Conservation (phyloP, 2,113 vertebrate species). For the Carassius carassius region DNA sequence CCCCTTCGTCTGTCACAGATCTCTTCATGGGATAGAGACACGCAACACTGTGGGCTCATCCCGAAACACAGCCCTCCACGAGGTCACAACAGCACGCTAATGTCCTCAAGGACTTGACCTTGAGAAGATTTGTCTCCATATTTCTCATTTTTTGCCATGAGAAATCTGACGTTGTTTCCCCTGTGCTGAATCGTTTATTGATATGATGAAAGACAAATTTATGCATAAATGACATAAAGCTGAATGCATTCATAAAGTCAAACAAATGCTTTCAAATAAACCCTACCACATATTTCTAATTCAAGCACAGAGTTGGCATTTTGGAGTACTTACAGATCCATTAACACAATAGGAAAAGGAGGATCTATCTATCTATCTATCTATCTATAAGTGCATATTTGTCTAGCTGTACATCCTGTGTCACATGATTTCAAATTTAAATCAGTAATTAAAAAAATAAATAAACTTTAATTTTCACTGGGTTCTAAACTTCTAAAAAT, state of each 20-base stretch:
- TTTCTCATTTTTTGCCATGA: not conserved
- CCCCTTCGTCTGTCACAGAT: not conserved
- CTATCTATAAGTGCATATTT: too few species aligned
- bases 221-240: not conserved
- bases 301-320: not conserved
- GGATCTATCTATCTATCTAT: too few species aligned
- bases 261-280: not conserved
- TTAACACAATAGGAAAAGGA: not conserved
- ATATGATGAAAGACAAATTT: not conserved
- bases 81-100: not conserved
- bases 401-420: too few species aligned
- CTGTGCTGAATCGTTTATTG: conserved; percentile 1
- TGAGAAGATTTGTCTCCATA: not conserved
- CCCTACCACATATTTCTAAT: not conserved
- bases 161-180: not conserved
- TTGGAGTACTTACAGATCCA: not conserved
- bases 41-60: not conserved
- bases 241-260: not conserved
- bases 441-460: too few species aligned
- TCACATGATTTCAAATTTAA: too few species aligned
- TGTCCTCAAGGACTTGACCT: conserved; percentile 32
- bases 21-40: conserved; percentile 15
- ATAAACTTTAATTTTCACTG: too few species aligned
- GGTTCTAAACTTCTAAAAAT: too few species aligned
- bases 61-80: not conserved